Evolutionary conservation across 2,797 vertebrate species (phyloP).

Genomic region (Alectoris magna): DNA sequence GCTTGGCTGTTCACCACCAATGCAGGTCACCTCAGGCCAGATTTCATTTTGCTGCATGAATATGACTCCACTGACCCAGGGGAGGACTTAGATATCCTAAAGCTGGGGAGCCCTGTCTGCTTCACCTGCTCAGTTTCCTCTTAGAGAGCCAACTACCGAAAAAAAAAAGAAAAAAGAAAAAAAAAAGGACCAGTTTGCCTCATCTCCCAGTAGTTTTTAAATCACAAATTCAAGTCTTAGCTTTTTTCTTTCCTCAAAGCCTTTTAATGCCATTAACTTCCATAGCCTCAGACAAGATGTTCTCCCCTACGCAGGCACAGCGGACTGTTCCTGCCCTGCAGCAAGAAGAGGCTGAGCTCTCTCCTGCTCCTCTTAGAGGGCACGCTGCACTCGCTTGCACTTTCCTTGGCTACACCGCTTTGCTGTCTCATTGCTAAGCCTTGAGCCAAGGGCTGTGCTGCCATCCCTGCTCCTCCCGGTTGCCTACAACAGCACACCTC

Average conservation of each 20-base stretch:
- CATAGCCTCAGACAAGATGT: background rate
- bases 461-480: background rate
- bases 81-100: background rate
- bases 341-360: background rate
- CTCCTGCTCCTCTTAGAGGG: background rate
- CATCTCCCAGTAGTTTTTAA: background rate
- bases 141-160: background rate
- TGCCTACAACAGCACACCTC: background rate
- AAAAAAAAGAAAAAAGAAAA: too few species aligned
- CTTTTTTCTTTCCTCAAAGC: background rate
- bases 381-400: rapidly evolving
- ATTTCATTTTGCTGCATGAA: background rate
- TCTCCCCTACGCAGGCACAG: background rate
- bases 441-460: background rate
- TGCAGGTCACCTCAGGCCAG: background rate
- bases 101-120: background rate
- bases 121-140: background rate
- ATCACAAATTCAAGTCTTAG: background rate
- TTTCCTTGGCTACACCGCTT: background rate
- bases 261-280: background rate
- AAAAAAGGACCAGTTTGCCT: background rate
- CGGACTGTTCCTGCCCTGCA: background rate
- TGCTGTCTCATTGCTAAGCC: background rate
- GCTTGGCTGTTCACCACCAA: background rate
- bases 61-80: background rate